Evolutionary conservation across 2,113 vertebrate species (phyloP).

Genomic region (Zosterops hypoxanthus): DNA sequence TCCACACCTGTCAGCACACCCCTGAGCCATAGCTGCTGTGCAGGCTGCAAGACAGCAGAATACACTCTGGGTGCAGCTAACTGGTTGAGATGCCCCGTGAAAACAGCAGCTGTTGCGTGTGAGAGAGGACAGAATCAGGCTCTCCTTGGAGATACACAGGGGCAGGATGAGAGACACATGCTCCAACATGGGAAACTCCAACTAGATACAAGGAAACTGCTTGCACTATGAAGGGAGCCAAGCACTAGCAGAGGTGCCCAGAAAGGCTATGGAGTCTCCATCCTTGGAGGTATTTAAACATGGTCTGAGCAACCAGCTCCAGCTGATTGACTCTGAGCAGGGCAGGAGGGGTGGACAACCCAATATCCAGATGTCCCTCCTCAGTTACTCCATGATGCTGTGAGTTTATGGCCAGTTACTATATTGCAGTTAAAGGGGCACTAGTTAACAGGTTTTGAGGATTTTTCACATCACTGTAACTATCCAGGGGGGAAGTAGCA

Average conservation of each 20-base stretch:
- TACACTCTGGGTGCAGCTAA: background rate
- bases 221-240: background rate
- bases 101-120: background rate
- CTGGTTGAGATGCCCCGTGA: background rate
- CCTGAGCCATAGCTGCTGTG: background rate
- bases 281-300: background rate
- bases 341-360: rapidly evolving
- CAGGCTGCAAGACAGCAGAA: background rate
- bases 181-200: background rate
- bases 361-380: background rate
- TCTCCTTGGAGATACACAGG: background rate
- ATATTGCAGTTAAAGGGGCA: background rate
- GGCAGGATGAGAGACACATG: background rate
- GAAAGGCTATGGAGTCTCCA: background rate
- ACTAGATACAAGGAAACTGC: background rate
- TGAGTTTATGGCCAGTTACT: background rate
- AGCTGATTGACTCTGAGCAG: background rate
- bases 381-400: background rate
- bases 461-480: background rate
- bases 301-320: background rate
- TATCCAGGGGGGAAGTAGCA: background rate
- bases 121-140: background rate
- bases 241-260: background rate
- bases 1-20: background rate
- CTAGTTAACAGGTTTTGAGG: background rate